These are phyloP conservation scores for Apamea monoglypha DNA, from an alignment of 2,888 invertebrate genomes.

Conservation along the genomic window DNA sequence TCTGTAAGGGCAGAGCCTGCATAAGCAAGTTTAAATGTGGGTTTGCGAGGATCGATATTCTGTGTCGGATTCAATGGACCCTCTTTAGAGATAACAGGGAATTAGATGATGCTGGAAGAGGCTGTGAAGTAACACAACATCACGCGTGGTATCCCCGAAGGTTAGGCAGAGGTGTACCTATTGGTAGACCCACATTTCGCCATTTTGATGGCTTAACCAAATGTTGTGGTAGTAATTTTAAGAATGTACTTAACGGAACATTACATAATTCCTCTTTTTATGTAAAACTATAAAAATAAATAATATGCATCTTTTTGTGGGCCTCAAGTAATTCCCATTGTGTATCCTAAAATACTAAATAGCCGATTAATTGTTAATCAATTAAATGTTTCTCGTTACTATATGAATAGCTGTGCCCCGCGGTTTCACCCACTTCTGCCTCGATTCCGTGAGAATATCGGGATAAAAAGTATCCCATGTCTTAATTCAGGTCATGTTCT, in stretches of 20 bases:
- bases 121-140: neutral
- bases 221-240: neutral
- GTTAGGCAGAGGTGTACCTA: neutral
- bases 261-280: neutral
- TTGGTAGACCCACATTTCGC: neutral
- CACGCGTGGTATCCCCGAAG: neutral
- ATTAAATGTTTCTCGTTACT: too few species aligned
- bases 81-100: conserved; percentile 23
- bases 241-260: neutral
- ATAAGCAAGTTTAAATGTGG: conserved; percentile 15
- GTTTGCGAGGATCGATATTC: conserved; percentile 43
- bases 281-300: too few species aligned
- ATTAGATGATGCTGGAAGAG: conserved; percentile 17
- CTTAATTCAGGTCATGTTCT: too few species aligned
- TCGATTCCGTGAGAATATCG: too few species aligned
- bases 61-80: conserved; percentile 44
- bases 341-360: too few species aligned
- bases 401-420: too few species aligned
- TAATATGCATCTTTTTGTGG: too few species aligned
- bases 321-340: too few species aligned
- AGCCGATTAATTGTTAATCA: too few species aligned
- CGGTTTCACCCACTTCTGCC: too few species aligned
- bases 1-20: neutral
- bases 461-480: too few species aligned
- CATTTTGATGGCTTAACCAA: neutral